Evolutionary conservation across 2,888 invertebrate genomes (phyloP).

Genomic region (Eupithecia centaureata): DNA sequence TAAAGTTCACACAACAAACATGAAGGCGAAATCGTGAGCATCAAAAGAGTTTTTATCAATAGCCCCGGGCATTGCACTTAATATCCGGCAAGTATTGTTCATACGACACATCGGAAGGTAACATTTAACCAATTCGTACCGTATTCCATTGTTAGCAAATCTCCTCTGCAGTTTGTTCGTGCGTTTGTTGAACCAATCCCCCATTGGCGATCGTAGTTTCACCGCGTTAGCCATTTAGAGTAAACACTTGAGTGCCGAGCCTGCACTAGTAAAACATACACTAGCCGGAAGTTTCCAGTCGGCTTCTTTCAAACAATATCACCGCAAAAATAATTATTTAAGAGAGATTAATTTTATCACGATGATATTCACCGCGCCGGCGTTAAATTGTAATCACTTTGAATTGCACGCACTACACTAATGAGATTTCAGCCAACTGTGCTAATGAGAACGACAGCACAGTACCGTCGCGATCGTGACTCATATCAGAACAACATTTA

Average conservation of each 20-base stretch:
- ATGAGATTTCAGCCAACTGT: slow-evolving; percentile 79
- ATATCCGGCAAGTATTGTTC: slow-evolving; percentile 48
- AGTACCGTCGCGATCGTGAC: slow-evolving; percentile 69
- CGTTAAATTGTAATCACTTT: slow-evolving; percentile 80
- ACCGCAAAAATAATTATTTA: slow-evolving; percentile 61
- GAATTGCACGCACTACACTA: slow-evolving; percentile 79
- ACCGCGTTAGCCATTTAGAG: slow-evolving; percentile 70
- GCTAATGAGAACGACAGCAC: slow-evolving; percentile 74
- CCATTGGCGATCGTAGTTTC: slow-evolving; percentile 70
- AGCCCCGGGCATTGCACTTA: slow-evolving; percentile 46
- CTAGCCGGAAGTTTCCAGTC: slow-evolving; percentile 54
- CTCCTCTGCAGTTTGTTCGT: slow-evolving; percentile 70
- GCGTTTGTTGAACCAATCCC: slow-evolving; percentile 75
- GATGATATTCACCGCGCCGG: slow-evolving; percentile 57
- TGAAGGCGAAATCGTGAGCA: neutral
- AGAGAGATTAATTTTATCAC: slow-evolving; percentile 64
- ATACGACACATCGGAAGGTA: slow-evolving; percentile 32
- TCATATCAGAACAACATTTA: slow-evolving; percentile 73
- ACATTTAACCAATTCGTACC: slow-evolving; percentile 64
- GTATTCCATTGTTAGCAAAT: slow-evolving; percentile 75
- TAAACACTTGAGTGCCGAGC: slow-evolving; percentile 54
- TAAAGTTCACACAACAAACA: neutral
- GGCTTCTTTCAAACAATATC: slow-evolving; percentile 67
- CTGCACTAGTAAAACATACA: slow-evolving; percentile 46
- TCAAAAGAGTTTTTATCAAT: slow-evolving; percentile 32